Evolutionary conservation across 2,797 vertebrate genomes (phyloP).

Genomic region (Acanthopagrus latus): DNA sequence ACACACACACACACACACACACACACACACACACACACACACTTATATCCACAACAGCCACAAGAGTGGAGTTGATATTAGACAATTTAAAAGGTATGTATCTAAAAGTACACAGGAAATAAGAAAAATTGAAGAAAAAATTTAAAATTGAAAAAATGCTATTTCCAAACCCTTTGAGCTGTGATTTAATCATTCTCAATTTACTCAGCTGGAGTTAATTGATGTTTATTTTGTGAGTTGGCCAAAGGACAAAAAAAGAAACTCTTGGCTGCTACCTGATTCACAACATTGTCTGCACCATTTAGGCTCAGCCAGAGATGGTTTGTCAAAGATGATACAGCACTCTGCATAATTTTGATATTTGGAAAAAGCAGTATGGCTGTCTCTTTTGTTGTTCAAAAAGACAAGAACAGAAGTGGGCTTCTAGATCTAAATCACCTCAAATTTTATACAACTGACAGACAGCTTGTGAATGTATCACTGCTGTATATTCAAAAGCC

Average conservation of each 20-base stretch:
- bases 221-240: neutral
- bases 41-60: neutral
- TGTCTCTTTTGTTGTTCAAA: neutral
- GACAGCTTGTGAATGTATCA: conserved; percentile 2
- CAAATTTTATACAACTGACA: neutral
- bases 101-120: conserved; percentile 10
- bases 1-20: neutral
- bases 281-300: neutral
- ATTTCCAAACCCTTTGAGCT: neutral
- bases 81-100: neutral
- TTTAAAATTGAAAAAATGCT: neutral
- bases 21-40: neutral
- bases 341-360: neutral
- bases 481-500: neutral
- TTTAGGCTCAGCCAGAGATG: neutral
- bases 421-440: neutral
- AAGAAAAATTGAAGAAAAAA: conserved; percentile 7
- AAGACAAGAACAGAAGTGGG: neutral
- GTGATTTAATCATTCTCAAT: conserved; percentile 10
- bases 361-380: neutral
- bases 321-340: neutral
- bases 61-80: conserved; percentile 8
- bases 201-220: neutral
- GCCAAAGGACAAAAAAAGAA: neutral
- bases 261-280: neutral